These are phyloP conservation scores for Hyphantria cunea DNA, from an alignment of 1,140 invertebrate species.

Conservation along the genomic window DNA sequence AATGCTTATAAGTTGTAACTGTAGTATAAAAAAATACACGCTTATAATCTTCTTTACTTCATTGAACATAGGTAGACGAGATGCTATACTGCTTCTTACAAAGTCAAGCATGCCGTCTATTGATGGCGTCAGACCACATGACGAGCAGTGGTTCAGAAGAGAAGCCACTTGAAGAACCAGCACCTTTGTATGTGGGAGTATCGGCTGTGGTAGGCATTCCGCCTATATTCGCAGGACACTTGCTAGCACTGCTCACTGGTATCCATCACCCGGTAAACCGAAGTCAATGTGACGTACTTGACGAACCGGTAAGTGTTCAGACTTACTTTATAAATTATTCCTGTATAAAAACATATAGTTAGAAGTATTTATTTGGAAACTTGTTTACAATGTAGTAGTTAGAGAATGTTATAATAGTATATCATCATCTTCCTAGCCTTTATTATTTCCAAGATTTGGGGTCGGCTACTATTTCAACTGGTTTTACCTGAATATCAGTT, in stretches of 20 bases:
- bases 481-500: too few relatives aligned
- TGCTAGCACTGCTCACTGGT: constrained; percentile 82
- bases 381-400: too few relatives aligned
- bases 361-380: too few relatives aligned
- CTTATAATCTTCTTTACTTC: too few relatives aligned
- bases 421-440: too few relatives aligned
- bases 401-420: too few relatives aligned
- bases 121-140: constrained; percentile 82
- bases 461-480: too few relatives aligned
- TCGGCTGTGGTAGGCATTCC: constrained; percentile 61
- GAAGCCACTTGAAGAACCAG: constrained; percentile 31
- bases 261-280: constrained; percentile 43
- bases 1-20: too few relatives aligned
- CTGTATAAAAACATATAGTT: too few relatives aligned
- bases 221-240: constrained; percentile 80
- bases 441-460: too few relatives aligned
- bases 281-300: constrained; percentile 46
- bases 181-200: constrained; percentile 84
- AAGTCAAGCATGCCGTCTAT: constrained; percentile 87
- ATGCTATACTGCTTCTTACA: constrained; percentile 91
- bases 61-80: constrained; percentile 83
- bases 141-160: constrained; percentile 35
- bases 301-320: constrained; percentile 44
- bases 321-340: too few relatives aligned
- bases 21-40: too few relatives aligned